phyloP scores from a whole-genome alignment of 1,140 invertebrate species.

The silkworm (Bombyx mori) region DNA sequence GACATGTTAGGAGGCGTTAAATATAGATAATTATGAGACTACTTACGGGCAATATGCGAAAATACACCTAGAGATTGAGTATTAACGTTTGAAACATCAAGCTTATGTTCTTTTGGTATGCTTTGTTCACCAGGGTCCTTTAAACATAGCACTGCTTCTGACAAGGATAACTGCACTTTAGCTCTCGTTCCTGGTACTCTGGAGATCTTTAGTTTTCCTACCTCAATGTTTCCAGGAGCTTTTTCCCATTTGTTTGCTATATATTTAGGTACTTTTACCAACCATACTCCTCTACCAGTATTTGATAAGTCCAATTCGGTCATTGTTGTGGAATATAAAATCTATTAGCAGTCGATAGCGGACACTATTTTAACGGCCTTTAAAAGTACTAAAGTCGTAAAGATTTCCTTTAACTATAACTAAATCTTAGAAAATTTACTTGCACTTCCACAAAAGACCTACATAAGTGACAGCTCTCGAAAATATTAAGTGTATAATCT shows the following conservation, averaged over 20 bases:
- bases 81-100: slow-evolving; percentile 90
- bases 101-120: slow-evolving; percentile 90
- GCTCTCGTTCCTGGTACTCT: slow-evolving; percentile 71
- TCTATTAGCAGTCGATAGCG: slow-evolving; percentile 17
- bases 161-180: slow-evolving; percentile 72
- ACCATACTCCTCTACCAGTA: slow-evolving; percentile 91
- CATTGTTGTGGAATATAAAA: slow-evolving; percentile 63
- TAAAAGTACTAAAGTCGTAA: too few species aligned
- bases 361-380: too few species aligned
- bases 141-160: slow-evolving; percentile 76
- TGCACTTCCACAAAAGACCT: too few species aligned
- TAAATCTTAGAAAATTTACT: too few species aligned
- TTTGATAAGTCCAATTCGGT: slow-evolving; percentile 91
- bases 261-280: slow-evolving; percentile 98
- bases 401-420: too few species aligned
- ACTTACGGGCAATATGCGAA: slow-evolving; percentile 82
- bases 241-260: slow-evolving; percentile 93
- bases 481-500: too few species aligned
- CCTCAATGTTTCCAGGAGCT: slow-evolving; percentile 77
- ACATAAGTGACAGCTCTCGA: too few species aligned
- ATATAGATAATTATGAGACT: not conserved
- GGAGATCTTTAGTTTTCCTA: slow-evolving; percentile 73
- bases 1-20: not conserved
- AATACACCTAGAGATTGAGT: slow-evolving; percentile 92
- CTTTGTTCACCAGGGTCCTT: slow-evolving; percentile 79